Conservation (phyloP, 2,113 vertebrate genomes). For the Dicaeum eximium region DNA sequence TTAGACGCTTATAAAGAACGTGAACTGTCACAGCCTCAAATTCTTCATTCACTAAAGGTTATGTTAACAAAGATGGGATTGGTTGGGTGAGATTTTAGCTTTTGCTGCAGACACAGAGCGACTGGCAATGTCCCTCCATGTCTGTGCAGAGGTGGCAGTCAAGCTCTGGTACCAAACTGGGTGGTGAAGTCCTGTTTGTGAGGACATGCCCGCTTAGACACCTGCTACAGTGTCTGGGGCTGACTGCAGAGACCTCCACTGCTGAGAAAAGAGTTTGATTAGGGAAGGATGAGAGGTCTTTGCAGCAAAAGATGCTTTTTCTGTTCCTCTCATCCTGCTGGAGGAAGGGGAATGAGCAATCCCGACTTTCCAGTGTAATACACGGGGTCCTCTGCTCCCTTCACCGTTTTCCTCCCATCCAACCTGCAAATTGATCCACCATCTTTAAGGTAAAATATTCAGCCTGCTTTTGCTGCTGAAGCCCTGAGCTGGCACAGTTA, state of each 20-base stretch:
- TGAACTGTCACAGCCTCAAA: not conserved
- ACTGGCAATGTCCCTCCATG: not conserved
- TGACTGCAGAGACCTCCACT: not conserved
- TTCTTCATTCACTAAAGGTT: not conserved
- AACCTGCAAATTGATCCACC: not conserved
- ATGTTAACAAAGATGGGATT: not conserved
- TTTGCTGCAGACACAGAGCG: not conserved
- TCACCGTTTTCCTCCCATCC: not conserved
- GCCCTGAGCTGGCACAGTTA: not conserved
- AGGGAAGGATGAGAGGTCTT: not conserved
- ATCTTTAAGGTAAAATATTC: not conserved
- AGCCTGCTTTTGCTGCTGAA: not conserved
- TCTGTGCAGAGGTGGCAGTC: not conserved
- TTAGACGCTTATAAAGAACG: rapidly evolving
- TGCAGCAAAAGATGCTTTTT: not conserved
- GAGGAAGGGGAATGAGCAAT: not conserved
- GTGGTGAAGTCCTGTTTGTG: not conserved
- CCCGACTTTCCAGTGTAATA: not conserved
- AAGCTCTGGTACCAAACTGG: not conserved
- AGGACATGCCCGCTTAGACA: no score
- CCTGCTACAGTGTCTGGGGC: not conserved
- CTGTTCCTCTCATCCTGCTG: not conserved
- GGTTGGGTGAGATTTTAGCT: not conserved
- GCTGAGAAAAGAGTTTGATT: not conserved
- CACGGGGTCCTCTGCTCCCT: not conserved